Evolutionary conservation across 2,797 vertebrate species (phyloP), one percentile per base, ranked within the genome.

Genomic region (Pitangus sulphuratus): DNA sequence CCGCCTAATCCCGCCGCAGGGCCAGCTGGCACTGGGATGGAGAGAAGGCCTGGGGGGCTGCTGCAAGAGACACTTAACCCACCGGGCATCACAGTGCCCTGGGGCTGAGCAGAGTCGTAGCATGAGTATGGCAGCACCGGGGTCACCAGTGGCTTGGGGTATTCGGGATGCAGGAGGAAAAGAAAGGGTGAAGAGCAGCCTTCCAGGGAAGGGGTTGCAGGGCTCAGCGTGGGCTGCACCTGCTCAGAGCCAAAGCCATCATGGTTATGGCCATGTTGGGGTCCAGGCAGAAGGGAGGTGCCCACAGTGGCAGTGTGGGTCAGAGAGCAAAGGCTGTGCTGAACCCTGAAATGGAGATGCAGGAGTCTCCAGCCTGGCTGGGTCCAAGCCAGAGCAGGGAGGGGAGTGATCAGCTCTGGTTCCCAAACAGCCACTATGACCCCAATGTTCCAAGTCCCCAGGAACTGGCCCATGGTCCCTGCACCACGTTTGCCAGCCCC

Each of bases 21-120:
- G 65, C 84, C 95, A 95, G 94, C 92, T 97, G 96, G 89, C 81
- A 40, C 66, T 0, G 12, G 84, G 45, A 68, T 9, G 66, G 74
- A 25, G 1, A 2, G 72, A 56, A 5, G 92, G 51, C 47, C 44
- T 8, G 24, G 57, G 70, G 89, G 54, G 39, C 12, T 84, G 56
- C 42, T 2, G 21, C 0, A 6, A 45, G 68, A 22, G 40, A 44
- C 16, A 8, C 9, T 0, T 3, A 8, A 39, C 42, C 35, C 1
- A 0, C 11, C 0, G 4, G 42, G 33, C 45, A 57, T 4, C 8
- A 1, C 21, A 83, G 60, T 1, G 6, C 64, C 74, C 42, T 0
- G 4, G 28, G 62, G 60, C 14, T 48, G 8, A 42, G 35, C 0
- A 1, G 35, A 58, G 51, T 24, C 1, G 0, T 2, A 30, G 62